These are phyloP conservation scores for Microvelia longipes DNA, from an alignment of 1,140 invertebrate species.

Conservation along the genomic window DNA sequence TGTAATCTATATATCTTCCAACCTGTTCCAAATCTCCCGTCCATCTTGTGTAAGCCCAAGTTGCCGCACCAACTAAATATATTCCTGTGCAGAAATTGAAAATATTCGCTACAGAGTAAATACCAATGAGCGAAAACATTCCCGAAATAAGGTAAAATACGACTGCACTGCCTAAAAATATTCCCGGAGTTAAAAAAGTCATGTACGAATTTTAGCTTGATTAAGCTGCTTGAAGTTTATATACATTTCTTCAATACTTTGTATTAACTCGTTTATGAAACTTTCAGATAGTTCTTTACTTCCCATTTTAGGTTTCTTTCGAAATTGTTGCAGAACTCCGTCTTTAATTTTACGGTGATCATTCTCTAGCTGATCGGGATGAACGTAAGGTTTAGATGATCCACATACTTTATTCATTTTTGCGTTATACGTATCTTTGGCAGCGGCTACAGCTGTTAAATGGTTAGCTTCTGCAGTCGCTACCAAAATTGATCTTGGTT, in stretches of 20 bases:
- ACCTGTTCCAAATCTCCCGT: constrained; percentile 75
- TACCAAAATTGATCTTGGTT: constrained; percentile 97
- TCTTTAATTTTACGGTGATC: constrained; percentile 65
- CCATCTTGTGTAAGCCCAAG: constrained; percentile 88
- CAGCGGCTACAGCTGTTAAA: constrained; percentile 78
- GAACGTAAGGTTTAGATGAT: constrained; percentile 75
- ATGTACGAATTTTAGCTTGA: constrained; percentile 96
- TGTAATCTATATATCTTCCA: constrained; percentile 65
- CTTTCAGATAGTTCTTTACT: constrained; percentile 76
- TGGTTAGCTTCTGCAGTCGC: constrained; percentile 98
- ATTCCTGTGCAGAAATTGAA: constrained; percentile 76
- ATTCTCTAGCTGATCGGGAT: constrained; percentile 56
- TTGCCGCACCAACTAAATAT: constrained; percentile 58
- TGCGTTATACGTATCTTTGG: constrained; percentile 78
- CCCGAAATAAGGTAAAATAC: constrained; percentile 74
- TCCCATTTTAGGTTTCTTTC: constrained; percentile 82
- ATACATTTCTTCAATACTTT: constrained; percentile 74
- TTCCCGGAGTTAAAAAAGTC: constrained; percentile 80
- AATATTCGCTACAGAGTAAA: constrained; percentile 72
- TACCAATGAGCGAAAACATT: constrained; percentile 66
- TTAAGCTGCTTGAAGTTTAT: constrained; percentile 76
- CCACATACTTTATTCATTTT: constrained; percentile 88
- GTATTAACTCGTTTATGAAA: constrained; percentile 60
- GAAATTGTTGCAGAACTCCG: constrained; percentile 60
- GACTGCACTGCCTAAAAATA: constrained; percentile 73